Evolutionary conservation across 1,140 invertebrate genomes (phyloP).

Genomic region (Apis cerana): DNA sequence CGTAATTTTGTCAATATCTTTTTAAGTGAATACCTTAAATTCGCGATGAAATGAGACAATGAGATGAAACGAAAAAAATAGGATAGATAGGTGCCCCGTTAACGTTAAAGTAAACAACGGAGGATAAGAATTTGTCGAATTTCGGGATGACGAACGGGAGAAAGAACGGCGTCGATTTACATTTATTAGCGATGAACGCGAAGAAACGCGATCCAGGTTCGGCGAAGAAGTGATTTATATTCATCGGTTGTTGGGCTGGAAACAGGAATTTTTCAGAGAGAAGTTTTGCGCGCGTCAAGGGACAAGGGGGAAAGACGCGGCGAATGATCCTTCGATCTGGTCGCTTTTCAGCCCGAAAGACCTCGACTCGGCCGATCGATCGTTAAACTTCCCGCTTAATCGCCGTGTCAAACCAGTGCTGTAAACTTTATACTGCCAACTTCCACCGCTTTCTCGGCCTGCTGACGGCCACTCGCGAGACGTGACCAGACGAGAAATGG

Average conservation of each 20-base stretch:
- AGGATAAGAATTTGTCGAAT: no score
- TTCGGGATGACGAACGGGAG: not conserved
- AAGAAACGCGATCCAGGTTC: not conserved
- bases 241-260: not conserved
- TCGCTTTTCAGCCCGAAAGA: constrained; percentile 51
- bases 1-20: no score
- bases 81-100: no score
- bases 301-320: constrained; percentile 7
- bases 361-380: constrained; percentile 58
- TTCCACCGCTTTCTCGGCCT: constrained; percentile 62
- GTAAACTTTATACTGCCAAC: constrained; percentile 69
- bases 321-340: constrained; percentile 49
- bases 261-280: constrained; percentile 11
- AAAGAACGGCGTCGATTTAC: not conserved
- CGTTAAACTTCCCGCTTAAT: constrained; percentile 75
- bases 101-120: no score
- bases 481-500: not conserved
- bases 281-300: not conserved
- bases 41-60: no score
- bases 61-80: no score
- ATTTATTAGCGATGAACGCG: not conserved
- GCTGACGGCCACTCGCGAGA: constrained; percentile 36
- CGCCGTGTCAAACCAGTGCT: constrained; percentile 73
- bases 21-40: no score
- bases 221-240: not conserved